Conservation (phyloP, 2,113 vertebrate genomes). For the Phoxinus phoxinus region DNA sequence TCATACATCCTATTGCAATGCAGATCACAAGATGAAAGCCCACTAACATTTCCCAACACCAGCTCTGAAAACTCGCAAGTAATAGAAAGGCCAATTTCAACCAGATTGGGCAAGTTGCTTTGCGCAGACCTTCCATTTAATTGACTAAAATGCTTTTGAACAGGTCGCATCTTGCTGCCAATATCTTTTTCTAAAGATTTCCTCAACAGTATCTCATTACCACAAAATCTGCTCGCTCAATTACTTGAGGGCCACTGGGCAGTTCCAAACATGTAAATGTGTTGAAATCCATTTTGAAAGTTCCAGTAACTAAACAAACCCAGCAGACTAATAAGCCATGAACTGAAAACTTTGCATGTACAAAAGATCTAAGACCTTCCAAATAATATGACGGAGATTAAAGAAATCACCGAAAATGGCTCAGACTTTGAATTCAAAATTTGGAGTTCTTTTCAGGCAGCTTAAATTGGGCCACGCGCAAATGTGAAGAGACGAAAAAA, state of each 20-base stretch:
- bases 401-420: conserved; percentile 28
- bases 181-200: conserved; percentile 7
- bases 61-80: background rate
- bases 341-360: background rate
- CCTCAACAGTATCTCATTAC: conserved; percentile 20
- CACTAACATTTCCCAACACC: background rate
- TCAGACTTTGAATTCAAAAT: conserved; percentile 13
- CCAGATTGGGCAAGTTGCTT: background rate
- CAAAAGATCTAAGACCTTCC: conserved; percentile 11
- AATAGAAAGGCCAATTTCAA: background rate
- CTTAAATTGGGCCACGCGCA: background rate
- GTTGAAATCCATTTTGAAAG: background rate
- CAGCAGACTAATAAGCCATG: background rate
- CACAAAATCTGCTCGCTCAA: background rate
- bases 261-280: conserved; percentile 2
- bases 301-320: background rate
- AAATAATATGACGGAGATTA: conserved; percentile 1
- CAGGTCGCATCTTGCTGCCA: background rate
- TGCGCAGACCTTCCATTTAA: background rate
- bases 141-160: conserved; percentile 14
- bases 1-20: background rate
- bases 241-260: conserved; percentile 3
- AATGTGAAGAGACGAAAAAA: background rate
- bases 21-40: background rate
- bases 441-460: conserved; percentile 14